Evolutionary conservation across 2,888 invertebrate genomes (phyloP).

Genomic region (Apodemia mormo): DNA sequence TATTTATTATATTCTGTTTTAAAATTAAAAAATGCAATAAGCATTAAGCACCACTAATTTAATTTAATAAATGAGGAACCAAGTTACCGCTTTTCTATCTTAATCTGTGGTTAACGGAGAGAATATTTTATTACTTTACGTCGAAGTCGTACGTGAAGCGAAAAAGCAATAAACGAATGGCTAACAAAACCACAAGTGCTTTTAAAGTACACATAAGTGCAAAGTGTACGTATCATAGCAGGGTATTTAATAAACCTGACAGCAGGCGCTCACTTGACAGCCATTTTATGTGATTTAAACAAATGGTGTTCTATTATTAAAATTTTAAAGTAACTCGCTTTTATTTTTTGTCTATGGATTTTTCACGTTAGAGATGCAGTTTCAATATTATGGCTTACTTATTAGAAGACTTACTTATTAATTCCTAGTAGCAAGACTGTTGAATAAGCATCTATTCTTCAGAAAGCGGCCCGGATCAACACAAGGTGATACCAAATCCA

Average conservation of each 20-base stretch:
- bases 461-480: no score
- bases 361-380: not conserved
- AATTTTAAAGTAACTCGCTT: constrained; percentile 36
- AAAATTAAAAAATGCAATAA: no score
- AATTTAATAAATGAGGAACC: no score
- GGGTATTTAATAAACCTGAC: constrained; percentile 61
- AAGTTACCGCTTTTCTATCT: no score
- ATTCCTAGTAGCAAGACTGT: no score
- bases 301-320: constrained; percentile 56
- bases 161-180: constrained; percentile 24
- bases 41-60: no score
- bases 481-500: no score
- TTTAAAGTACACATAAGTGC: constrained; percentile 35
- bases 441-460: no score
- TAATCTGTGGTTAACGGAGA: not conserved
- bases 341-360: constrained; percentile 28
- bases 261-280: constrained; percentile 62
- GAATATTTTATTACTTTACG: not conserved
- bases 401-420: no score
- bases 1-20: no score
- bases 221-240: constrained; percentile 47
- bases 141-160: not conserved
- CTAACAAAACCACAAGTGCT: constrained; percentile 34
- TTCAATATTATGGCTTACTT: not conserved
- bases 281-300: constrained; percentile 55